Evolutionary conservation across 1,140 invertebrate species (phyloP).

Genomic region (Aphidius ervi): DNA sequence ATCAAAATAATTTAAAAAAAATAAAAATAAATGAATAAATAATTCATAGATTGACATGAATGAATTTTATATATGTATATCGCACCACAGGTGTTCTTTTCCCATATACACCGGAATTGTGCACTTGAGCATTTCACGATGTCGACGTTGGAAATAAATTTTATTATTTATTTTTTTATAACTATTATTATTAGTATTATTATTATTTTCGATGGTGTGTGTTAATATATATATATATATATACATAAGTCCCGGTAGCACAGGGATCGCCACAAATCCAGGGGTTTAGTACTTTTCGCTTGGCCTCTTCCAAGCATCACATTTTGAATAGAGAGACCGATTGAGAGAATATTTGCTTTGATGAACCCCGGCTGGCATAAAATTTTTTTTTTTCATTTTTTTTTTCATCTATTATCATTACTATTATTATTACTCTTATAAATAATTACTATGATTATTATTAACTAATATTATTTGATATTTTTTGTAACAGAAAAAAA

Average conservation of each 20-base stretch:
- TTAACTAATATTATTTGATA: not conserved
- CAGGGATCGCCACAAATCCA: constrained; percentile 5
- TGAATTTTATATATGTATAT: too few relatives aligned
- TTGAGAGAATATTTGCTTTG: constrained; percentile 7
- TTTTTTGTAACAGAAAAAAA: too few relatives aligned
- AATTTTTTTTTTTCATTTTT: not conserved
- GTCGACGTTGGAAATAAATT: constrained; percentile 10
- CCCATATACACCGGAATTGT: constrained; percentile 23
- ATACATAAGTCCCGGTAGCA: not conserved
- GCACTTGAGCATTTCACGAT: constrained; percentile 20
- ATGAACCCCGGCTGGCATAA: constrained; percentile 3
- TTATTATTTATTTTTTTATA: too few relatives aligned
- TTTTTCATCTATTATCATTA: too few relatives aligned
- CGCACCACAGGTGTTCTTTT: constrained; percentile 22
- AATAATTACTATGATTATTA: too few relatives aligned
- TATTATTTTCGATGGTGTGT: not conserved
- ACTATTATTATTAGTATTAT: too few relatives aligned
- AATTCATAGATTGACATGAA: too few relatives aligned
- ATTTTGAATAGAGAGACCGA: constrained; percentile 5
- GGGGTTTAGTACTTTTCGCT: constrained; percentile 16
- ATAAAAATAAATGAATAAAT: not conserved
- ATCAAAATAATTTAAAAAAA: not conserved
- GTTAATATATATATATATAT: not conserved
- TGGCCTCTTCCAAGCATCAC: constrained; percentile 7
- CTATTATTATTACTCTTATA: too few relatives aligned